Conservation (phyloP, 1,140 invertebrate species). For the Trypoxylus dichotomus region DNA sequence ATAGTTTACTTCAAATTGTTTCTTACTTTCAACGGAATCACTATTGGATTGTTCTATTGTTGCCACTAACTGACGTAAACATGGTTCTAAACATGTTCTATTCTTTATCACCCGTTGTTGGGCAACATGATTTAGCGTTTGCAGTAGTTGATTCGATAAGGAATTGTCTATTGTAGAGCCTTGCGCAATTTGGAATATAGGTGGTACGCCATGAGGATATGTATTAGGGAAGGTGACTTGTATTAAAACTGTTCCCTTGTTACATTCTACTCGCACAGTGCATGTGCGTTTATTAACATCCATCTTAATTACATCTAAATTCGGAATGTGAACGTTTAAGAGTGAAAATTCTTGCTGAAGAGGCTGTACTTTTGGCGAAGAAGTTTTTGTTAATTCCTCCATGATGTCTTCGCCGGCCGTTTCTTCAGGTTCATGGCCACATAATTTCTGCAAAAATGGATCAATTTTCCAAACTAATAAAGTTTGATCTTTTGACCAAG, state of each 20-base stretch:
- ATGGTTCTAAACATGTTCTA: conserved; percentile 77
- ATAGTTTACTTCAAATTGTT: conserved; percentile 33
- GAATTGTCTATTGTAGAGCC: conserved; percentile 59
- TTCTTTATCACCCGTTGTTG: conserved; percentile 75
- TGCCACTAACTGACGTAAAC: conserved; percentile 72
- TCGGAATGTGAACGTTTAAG: conserved; percentile 83
- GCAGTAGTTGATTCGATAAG: conserved; percentile 64
- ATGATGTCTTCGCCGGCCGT: conserved; percentile 49
- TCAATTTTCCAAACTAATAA: conserved; percentile 90
- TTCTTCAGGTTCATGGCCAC: conserved; percentile 61
- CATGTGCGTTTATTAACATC: conserved; percentile 72
- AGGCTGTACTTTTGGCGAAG: conserved; percentile 48
- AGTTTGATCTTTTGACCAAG: conserved; percentile 93
- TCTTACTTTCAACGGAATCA: conserved; percentile 42
- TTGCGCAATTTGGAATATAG: conserved; percentile 70
- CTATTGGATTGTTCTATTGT: conserved; percentile 64
- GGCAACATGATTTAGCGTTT: conserved; percentile 74
- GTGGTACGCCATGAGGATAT: conserved; percentile 74
- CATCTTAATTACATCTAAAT: conserved; percentile 75
- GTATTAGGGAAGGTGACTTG: conserved; percentile 78
- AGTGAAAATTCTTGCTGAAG: conserved; percentile 87
- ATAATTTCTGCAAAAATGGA: conserved; percentile 75
- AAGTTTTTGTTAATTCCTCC: conserved; percentile 25
- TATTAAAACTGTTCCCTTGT: conserved; percentile 73
- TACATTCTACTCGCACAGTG: conserved; percentile 72